These are phyloP conservation scores for Gymnogyps californianus DNA, from an alignment of 2,113 vertebrate species.

Conservation along the genomic window DNA sequence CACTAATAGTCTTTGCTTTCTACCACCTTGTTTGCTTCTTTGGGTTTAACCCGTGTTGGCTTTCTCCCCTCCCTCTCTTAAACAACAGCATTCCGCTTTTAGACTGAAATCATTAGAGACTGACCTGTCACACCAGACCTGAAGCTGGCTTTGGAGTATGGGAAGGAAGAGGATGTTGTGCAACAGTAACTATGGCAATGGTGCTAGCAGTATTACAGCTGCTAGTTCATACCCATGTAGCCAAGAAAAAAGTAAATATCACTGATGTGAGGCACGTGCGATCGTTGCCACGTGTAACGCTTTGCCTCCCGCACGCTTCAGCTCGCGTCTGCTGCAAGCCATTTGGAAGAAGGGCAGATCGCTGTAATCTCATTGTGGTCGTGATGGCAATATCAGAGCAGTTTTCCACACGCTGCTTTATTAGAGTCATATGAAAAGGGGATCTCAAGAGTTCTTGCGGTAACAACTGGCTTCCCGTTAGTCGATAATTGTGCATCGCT, in stretches of 20 bases:
- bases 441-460: neutral
- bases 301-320: neutral
- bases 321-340: fast-evolving
- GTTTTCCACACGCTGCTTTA: neutral
- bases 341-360: neutral
- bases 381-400: neutral
- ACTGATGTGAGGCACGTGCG: neutral
- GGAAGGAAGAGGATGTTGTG: neutral
- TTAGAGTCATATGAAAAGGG: neutral
- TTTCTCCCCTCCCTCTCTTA: neutral
- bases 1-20: neutral
- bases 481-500: neutral
- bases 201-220: neutral
- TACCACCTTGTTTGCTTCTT: neutral
- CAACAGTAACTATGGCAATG: neutral
- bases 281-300: fast-evolving
- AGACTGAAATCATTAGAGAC: neutral
- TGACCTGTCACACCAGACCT: neutral
- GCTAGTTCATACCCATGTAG: neutral
- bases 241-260: neutral
- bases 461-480: neutral
- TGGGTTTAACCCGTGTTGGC: neutral
- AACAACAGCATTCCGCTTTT: neutral
- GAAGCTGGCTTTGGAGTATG: neutral
- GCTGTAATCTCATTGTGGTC: neutral